Evolutionary conservation across 1,140 invertebrate genomes (phyloP), one percentile per base, ranked within the genome.

Genomic region (Araneus ventricosus): DNA sequence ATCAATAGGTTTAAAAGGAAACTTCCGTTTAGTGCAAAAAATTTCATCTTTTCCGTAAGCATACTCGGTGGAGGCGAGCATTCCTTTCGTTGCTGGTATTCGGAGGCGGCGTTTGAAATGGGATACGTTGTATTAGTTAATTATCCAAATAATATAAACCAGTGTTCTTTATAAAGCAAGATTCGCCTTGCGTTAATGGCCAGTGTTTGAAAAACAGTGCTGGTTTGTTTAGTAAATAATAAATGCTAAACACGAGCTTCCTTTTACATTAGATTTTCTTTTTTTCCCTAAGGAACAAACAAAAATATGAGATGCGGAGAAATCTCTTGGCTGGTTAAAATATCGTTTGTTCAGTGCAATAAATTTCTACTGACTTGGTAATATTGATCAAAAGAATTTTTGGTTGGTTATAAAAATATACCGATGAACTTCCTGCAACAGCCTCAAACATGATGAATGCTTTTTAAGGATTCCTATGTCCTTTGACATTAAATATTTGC

Each of bases 1-100:
- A 75, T 75, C 70, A 75, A 75, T 75, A 75, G 70, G 70, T 37
- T 75, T 75, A 75, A 75, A 75, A 75, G 70, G 70, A 75, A 75
- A 75, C 70, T 75, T 75, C 70, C 70, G 70, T 75, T 75, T 37
- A 34, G 70, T 37, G 1, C 27, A 75, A 75, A 75, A 75, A 75
- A 75, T 63, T 52, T 75, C 70, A 75, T 34, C 70, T 37, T 75
- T 75, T 75, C 30, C 14, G 34, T 34, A 4, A 20, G 20, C 4
- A n/a, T n/a, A 17, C 70, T 34, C 30, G 8, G 17, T 14, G 30
- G 17, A 75, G 20, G 27, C 27, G 17, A 75, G 70, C 34, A 75
- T 75, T 75, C 70, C 70, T 17, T 75, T 22, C 30, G 27, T 20
- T 27, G 30, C 17, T 37, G 27, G 30, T 20, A 67, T 52, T 52